Evolutionary conservation across 2,113 vertebrate genomes (phyloP), one percentile per base, ranked within the genome.

Genomic region (Urocitellus parryii): DNA sequence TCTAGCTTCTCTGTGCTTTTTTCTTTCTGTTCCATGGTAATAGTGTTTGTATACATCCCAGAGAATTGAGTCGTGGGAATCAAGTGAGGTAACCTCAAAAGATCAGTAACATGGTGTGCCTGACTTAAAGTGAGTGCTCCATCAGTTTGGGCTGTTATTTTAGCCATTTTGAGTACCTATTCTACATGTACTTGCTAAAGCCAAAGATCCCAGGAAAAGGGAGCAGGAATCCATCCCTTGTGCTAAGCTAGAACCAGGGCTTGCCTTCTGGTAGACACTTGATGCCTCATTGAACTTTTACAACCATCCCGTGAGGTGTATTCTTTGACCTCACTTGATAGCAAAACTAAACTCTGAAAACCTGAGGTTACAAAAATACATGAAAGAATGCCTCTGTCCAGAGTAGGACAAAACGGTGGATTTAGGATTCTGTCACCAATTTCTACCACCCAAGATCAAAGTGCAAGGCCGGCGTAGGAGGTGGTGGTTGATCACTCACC

Each of bases 361-460:
- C 4, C 11, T 73, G 48, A 58, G n/a, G n/a, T 27, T 39, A 18
- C 14, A 76, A 74, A 82, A 20, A 78, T 22, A 61, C 20, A 74
- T 25, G 22, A 83, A 95, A 79, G 73, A 91, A 83, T 25, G 4
- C 45, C 10, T 73, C 58, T 42, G 13, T 93, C 63, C 51, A 70
- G 80, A 91, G 37, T 4, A 88, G 86, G 42, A 81, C 63, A 42
- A 88, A 81, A 65, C n/a, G 78, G 61, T 2, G 2, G 6, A 25
- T 39, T 79, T 51, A 93, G 58, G 27, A 1, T 79, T 78, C 53
- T 74, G 56, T 88, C 65, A 84, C 78, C 37, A 90, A 11, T 53
- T 34, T 91, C 53, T 94, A 29, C 83, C 39, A n/a, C 22, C 14
- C 8, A 73, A 83, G 58, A 45, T 70, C 94, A 95, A 81, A 96